Percentiles rank a stretch among this genome's conserved stretches.
phyloP scores from a whole-genome alignment of 1,140 invertebrate species.

The Pteromalus puparum region DNA sequence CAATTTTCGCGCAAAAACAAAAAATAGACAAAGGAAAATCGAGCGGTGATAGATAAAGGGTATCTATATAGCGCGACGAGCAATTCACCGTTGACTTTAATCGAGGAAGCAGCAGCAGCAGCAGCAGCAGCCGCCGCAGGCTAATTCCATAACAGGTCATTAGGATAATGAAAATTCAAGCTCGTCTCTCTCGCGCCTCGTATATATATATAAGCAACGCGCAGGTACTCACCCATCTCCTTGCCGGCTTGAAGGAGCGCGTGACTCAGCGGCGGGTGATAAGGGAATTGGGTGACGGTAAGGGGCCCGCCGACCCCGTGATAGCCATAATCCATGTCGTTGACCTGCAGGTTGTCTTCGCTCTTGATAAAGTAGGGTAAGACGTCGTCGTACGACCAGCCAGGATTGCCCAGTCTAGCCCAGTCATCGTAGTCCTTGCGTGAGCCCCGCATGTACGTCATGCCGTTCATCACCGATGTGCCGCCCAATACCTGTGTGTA shows the following conservation, averaged over 20 bases:
- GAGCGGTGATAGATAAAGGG: no score
- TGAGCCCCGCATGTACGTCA: constrained; percentile 97
- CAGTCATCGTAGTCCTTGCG: constrained; percentile 93
- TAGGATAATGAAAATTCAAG: constrained; percentile 17
- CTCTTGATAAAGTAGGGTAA: constrained; percentile 92
- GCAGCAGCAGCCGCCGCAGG: neutral
- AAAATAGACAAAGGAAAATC: no score
- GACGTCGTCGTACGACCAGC: constrained; percentile 94
- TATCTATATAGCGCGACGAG: no score
- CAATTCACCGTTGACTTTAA: no score
- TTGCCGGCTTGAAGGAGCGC: constrained; percentile 89
- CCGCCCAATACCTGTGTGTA: constrained; percentile 87
- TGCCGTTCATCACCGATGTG: constrained; percentile 95
- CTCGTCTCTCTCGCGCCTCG: neutral
- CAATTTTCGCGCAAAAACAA: no score
- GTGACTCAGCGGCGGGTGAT: constrained; percentile 88
- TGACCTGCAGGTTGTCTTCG: constrained; percentile 88
- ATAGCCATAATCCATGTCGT: constrained; percentile 84
- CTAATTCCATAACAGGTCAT: constrained; percentile 6
- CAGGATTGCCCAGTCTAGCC: constrained; percentile 89
- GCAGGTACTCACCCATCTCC: constrained; percentile 79
- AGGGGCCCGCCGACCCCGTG: constrained; percentile 87
- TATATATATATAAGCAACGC: no score
- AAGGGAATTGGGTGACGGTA: constrained; percentile 89
- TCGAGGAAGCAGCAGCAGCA: no score